Percentiles rank a stretch among this genome's conserved stretches.
These are phyloP conservation scores for Operophtera brumata DNA, from an alignment of 2,888 invertebrate genomes.

Conservation along the genomic window DNA sequence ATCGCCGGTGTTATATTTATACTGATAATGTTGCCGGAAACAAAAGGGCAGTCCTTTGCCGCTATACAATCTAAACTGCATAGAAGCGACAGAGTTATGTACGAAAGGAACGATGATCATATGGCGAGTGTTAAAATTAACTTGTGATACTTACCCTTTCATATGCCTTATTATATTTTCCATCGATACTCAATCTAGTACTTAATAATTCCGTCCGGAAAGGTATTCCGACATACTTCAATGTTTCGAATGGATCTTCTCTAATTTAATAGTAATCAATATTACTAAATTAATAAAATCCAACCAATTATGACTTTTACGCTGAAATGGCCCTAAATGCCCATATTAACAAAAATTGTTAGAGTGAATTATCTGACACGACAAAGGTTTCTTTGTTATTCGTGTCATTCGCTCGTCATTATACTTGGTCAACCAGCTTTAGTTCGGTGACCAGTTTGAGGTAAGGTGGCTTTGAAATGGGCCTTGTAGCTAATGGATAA, in stretches of 20 bases:
- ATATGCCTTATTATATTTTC: constrained; percentile 20
- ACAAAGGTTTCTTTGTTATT: too few relatives aligned
- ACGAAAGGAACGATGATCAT: constrained; percentile 59
- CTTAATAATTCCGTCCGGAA: constrained; percentile 18
- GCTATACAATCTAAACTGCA: constrained; percentile 78
- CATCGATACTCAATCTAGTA: constrained; percentile 9
- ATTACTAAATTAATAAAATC: neutral
- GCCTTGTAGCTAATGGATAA: too few relatives aligned
- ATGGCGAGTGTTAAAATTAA: constrained; percentile 62
- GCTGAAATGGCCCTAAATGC: too few relatives aligned
- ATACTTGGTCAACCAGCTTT: too few relatives aligned
- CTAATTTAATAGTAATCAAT: neutral
- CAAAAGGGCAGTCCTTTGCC: constrained; percentile 82
- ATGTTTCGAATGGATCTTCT: neutral
- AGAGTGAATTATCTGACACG: too few relatives aligned
- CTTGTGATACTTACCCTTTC: constrained; percentile 37
- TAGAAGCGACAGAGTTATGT: constrained; percentile 59
- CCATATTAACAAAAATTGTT: too few relatives aligned
- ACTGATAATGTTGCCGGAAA: constrained; percentile 78
- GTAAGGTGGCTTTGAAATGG: too few relatives aligned
- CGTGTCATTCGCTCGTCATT: too few relatives aligned
- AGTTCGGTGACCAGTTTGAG: too few relatives aligned
- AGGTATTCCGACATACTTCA: neutral
- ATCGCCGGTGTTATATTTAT: constrained; percentile 78
- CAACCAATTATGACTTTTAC: neutral